Evolutionary conservation across 2,797 vertebrate genomes (phyloP), one percentile per base, ranked within the genome.

Genomic region (Glyptemys insculpta): DNA sequence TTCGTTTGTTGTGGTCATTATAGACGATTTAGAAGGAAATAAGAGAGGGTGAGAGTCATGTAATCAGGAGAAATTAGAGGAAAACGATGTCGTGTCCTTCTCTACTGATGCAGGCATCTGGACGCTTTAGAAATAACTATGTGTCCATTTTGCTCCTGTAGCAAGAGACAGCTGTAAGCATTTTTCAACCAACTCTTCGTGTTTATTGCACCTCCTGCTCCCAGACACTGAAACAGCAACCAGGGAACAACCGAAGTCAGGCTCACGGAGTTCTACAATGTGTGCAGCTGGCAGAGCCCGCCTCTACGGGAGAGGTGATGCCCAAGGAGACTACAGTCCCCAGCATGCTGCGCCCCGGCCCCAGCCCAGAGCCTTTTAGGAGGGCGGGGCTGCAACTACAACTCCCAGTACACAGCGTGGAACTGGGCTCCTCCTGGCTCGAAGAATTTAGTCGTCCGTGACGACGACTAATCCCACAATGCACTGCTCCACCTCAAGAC

Each of bases 11-110:
- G 68, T 25, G 21, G 10, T 25, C 19, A 41, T 37, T 47, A 49
- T 5, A 49, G 6, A 76, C 29, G 7, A 37, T 11, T 37, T 6
- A 37, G n/a, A 68, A 72, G 19, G 11, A 72, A 72, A 72, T 44
- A 18, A 31, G 44, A 31, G 74, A 29, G 27, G 12, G 14, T 2
- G 15, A 16, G 27, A 29, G 44, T 47, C 74, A 31, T 6, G 10
- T 72, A 72, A 11, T 47, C 29, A 8, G n/a, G 11, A n/a, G 50
- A 56, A 57, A 21, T 2, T 7, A 44, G 31, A 41, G 25, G 53
- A 29, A 76, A n/a, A 10, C 94, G 96, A 97, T 96, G 97, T 97
- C 96, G 95, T 15, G 93, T 93, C 94, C 93, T 97, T 92, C 85
- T 78, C 49, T 18, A 14, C 2, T 54, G 4, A 2, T 8, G 2